A percentile compares a stretch with the other conserved stretches of the same genome.
Evolutionary conservation across 2,113 vertebrate species (phyloP).

Genomic region (Galemys pyrenaicus): DNA sequence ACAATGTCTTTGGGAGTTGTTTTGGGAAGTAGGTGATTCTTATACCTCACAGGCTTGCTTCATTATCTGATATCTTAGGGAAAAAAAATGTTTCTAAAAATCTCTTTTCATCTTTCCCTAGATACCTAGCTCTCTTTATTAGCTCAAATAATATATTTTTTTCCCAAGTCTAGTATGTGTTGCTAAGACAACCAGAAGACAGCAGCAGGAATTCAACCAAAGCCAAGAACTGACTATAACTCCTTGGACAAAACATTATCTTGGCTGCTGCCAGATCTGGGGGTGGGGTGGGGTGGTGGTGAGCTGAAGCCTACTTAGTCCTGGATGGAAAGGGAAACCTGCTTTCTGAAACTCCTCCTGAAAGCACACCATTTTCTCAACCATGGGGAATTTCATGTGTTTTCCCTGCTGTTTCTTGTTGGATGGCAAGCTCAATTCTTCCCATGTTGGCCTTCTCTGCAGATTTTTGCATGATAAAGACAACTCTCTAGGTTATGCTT

Average conservation of each 20-base stretch:
- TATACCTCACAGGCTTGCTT: neutral
- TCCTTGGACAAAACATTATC: neutral
- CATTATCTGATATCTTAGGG: neutral
- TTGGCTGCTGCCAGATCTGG: constrained; percentile 19
- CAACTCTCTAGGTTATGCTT: neutral
- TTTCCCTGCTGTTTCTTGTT: constrained; percentile 21
- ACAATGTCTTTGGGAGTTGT: neutral
- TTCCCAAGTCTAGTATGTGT: constrained; percentile 47
- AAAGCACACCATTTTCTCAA: neutral
- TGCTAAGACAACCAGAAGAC: constrained; percentile 71
- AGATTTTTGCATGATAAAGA: neutral
- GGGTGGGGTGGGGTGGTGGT: too few species aligned
- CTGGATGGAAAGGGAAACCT: neutral
- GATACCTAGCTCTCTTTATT: constrained; percentile 30
- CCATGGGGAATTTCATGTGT: neutral
- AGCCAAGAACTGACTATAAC: neutral
- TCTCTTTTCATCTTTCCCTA: neutral
- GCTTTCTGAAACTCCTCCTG: neutral
- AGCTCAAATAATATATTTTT: neutral
- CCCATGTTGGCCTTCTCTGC: neutral
- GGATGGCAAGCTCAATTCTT: neutral
- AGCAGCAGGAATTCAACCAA: neutral
- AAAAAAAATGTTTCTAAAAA: neutral
- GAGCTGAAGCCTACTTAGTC: neutral
- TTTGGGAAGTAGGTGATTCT: neutral